Base-by-base conservation (phyloP, 92 coral and sea anemone species). In the Muricea muricata region DNA sequence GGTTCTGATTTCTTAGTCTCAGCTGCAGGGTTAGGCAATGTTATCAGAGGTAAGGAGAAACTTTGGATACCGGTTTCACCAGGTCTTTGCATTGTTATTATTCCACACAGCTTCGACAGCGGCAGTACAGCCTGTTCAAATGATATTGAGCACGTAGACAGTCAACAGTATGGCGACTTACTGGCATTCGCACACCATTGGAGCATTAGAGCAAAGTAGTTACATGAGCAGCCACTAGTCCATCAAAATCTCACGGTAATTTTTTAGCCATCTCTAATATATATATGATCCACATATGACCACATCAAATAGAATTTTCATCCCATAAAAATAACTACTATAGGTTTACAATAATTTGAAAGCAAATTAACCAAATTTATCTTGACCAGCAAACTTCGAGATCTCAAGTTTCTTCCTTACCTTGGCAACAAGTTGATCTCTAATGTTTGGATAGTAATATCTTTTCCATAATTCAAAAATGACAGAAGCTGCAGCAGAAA, bases 381-480 rank as follows among this genome's bases (percentile, higher is more conserved):
- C n/a, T n/a, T n/a, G n/a, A n/a, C n/a, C n/a, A n/a, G n/a, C n/a
- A n/a, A n/a, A n/a, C n/a, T n/a, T n/a, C n/a, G n/a, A n/a, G n/a
- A n/a, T n/a, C n/a, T n/a, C n/a, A n/a, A n/a, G n/a, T n/a, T n/a
- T n/a, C n/a, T n/a, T n/a, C n/a, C n/a, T 24, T 78, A 96, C 99
- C 99, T 96, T 96, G 35, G 97, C 99, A 66, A 96, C 97, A 66
- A 96, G 93, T 42, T 96, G 99, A 83, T 96, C 99, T 65, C 99
- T 92, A 73, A 91, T 90, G 52, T 96, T 96, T 37, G 99, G 99
- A 70, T 96, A 96, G 78, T 96, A 96, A 85, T 87, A 94, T 79
- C 99, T 57, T 79, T 95, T 92, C 99, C 99, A 96, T 34, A 96
- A 85, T 77, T 96, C 97, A 94, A 96, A 94, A 24, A 97, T 88